Conservation (phyloP, 2,888 invertebrate species). For the Limulus polyphemus region DNA sequence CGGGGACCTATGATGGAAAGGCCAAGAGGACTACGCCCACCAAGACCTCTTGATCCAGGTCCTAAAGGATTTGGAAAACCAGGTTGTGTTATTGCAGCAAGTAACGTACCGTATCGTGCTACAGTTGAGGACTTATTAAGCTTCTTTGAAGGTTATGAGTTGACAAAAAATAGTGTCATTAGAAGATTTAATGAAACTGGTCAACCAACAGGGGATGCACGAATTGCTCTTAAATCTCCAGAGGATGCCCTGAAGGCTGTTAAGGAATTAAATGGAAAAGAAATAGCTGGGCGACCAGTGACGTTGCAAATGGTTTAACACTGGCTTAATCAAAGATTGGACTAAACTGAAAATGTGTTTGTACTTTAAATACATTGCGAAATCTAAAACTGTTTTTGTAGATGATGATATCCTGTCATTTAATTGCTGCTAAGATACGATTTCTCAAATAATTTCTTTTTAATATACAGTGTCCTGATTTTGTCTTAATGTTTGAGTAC, state of each 20-base stretch:
- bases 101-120: slow-evolving; percentile 80
- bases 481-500: no score
- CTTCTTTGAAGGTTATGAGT: slow-evolving; percentile 66
- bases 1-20: slow-evolving; percentile 1
- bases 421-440: no score
- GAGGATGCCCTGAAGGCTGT: slow-evolving; percentile 68
- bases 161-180: slow-evolving; percentile 67
- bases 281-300: slow-evolving; percentile 21
- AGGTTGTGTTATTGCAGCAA: slow-evolving; percentile 71
- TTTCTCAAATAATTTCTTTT: no score
- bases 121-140: slow-evolving; percentile 72
- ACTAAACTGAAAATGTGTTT: no score
- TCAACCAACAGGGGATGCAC: slow-evolving; percentile 78
- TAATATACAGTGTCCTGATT: no score
- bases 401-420: no score
- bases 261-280: slow-evolving; percentile 31
- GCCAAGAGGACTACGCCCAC: slow-evolving; percentile 7
- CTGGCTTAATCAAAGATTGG: no score
- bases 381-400: no score
- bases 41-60: background rate
- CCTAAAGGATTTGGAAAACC: slow-evolving; percentile 39
- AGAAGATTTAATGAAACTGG: slow-evolving; percentile 66
- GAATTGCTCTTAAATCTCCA: slow-evolving; percentile 66
- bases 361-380: no score
- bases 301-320: no score